These are phyloP conservation scores for Isaurus tuberculatus DNA, from an alignment of 92 coral and sea anemone species.

Conservation along the genomic window DNA sequence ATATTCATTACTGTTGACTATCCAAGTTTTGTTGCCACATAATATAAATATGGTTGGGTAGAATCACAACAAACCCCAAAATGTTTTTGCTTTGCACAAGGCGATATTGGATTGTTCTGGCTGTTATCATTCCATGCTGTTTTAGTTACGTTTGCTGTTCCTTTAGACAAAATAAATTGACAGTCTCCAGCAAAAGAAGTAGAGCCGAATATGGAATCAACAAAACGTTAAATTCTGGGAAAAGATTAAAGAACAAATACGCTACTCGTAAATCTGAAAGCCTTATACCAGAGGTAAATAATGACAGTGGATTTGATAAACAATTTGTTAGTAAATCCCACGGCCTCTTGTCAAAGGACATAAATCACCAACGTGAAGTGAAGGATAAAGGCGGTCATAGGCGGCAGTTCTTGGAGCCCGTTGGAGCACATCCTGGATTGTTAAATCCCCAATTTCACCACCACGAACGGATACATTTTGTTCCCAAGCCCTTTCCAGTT, in stretches of 20 bases:
- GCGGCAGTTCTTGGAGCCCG: background rate
- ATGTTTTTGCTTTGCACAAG: slow-evolving; percentile 17
- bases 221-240: no score
- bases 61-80: slow-evolving; percentile 17
- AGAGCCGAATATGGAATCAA: background rate
- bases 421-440: slow-evolving; percentile 40
- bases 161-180: background rate
- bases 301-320: no score
- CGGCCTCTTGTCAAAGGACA: no score
- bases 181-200: background rate
- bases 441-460: slow-evolving; percentile 54
- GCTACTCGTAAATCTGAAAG: no score
- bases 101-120: slow-evolving; percentile 22
- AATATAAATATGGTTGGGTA: slow-evolving; percentile 22
- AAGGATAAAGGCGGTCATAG: no score
- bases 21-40: background rate
- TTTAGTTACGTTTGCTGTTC: background rate
- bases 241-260: no score
- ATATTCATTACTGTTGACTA: slow-evolving; percentile 1
- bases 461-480: slow-evolving; percentile 73
- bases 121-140: background rate
- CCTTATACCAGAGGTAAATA: no score
- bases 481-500: slow-evolving; percentile 91
- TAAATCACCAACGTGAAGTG: no score
- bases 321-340: no score